Conservation (phyloP, 2,113 vertebrate genomes). For the Lampris megalopsis region DNA sequence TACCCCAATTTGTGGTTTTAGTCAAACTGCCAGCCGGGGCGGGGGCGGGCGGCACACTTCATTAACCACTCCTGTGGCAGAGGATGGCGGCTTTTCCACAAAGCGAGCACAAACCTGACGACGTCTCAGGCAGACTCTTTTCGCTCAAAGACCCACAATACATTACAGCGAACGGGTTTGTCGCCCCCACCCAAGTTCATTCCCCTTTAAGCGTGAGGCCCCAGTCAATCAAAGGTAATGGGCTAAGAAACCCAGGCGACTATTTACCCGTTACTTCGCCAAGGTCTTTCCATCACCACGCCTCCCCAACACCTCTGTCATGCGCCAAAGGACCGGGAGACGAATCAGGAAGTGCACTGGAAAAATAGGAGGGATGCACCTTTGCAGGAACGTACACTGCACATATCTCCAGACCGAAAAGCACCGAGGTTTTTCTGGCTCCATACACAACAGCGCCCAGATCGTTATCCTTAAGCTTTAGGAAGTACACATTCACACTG, state of each 20-base stretch:
- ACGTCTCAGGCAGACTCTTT: constrained; percentile 43
- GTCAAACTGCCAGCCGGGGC: constrained; percentile 72
- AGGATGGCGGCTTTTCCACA: constrained; percentile 72
- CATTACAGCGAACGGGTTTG: constrained; percentile 75
- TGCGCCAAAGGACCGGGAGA: constrained; percentile 23
- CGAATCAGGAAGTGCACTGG: constrained; percentile 43
- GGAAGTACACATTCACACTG: no score
- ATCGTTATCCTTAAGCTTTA: no score
- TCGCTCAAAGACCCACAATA: constrained; percentile 65
- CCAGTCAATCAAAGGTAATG: constrained; percentile 80
- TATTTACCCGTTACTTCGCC: constrained; percentile 71
- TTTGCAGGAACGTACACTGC: no score
- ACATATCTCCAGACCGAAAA: no score
- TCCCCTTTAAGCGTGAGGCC: constrained; percentile 70
- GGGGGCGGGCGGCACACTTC: constrained; percentile 67
- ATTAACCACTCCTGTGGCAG: constrained; percentile 75
- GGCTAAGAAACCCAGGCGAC: constrained; percentile 68
- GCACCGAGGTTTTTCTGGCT: no score
- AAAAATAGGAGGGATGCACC: no score
- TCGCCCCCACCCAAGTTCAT: constrained; percentile 75
- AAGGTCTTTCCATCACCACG: constrained; percentile 55
- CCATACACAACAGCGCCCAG: no score
- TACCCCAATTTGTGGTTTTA: constrained; percentile 54
- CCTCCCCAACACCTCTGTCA: constrained; percentile 33
- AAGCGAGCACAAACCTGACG: constrained; percentile 69